phyloP scores from a whole-genome alignment of 2,113 vertebrate species.

The Bolborhynchus lineola region DNA sequence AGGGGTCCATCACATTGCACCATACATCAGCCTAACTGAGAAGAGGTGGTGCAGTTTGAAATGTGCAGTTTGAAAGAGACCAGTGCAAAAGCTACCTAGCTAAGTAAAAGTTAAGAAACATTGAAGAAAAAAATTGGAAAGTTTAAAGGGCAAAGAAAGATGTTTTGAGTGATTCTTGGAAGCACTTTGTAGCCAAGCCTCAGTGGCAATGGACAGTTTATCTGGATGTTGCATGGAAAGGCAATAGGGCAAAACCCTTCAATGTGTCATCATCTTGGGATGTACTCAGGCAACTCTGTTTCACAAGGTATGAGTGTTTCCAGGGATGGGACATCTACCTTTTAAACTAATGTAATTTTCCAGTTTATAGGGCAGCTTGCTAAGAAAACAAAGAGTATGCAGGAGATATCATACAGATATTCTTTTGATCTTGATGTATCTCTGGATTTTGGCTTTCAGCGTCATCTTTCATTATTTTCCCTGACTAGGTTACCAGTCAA shows the following conservation, averaged over 20 bases:
- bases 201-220: not conserved
- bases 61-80: not conserved
- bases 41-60: not conserved
- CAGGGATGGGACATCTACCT: not conserved
- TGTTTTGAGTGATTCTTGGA: not conserved
- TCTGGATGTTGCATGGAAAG: not conserved
- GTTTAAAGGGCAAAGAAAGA: not conserved
- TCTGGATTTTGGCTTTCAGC: not conserved
- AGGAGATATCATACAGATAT: not conserved
- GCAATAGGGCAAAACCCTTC: not conserved
- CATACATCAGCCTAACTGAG: not conserved
- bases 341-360: not conserved
- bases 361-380: not conserved
- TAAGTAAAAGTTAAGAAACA: not conserved
- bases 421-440: not conserved
- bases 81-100: not conserved
- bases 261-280: not conserved
- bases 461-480: not conserved
- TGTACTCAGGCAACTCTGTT: not conserved
- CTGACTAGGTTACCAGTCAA: not conserved
- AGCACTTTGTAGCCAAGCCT: not conserved
- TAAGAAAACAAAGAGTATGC: not conserved
- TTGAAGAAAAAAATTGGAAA: not conserved
- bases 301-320: not conserved
- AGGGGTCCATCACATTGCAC: not conserved